Base-by-base conservation (phyloP, 2,888 invertebrate genomes). In the Mythimna ferrago region DNA sequence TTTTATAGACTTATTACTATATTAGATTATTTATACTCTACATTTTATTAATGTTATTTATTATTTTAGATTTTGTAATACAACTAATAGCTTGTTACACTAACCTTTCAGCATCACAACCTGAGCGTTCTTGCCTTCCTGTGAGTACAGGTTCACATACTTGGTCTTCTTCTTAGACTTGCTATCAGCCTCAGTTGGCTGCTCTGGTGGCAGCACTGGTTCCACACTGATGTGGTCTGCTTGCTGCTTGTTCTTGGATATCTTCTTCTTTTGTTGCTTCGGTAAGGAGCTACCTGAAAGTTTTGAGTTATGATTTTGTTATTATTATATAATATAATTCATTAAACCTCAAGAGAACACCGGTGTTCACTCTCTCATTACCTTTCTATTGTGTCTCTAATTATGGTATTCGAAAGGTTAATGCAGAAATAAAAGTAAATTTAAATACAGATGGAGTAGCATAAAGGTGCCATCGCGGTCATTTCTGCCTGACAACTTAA, bases 81-180 rank as follows among this genome's bases (percentile, higher is more conserved):
- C n/a, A 51, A 26, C 14, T 44, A 44, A 32, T 32, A 32, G 32
- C 0, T 1, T 4, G 38, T 56, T 44, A 44, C 2, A 35, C 41
- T 3, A 76, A 95, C 96, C 96, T 92, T 97, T 97, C 0, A 97
- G 81, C 72, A 97, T 81, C 14, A 97, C 93, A n/a, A 96, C 95
- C 81, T 97, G 97, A 9, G 96, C 97, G 83, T 96, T 92, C 67
- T 96, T 96, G 10, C 98, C 98, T 87, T 98, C 98, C 84, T 97
- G 97, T 0, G 97, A 97, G 91, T 98, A 98, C 65, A 99, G 92
- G 88, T 97, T 98, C 0, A 98, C 97, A 94, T 96, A 98, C 92
- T 98, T 98, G 0, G 96, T 95, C 86, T 97, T 97, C 90, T 97
- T 98, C 86, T 97, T 97, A 6, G 91, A 81, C 78, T 94, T 94